Evolutionary conservation across 2,113 vertebrate genomes (phyloP), one percentile per base, ranked within the genome.

Genomic region (Heptranchias perlo): DNA sequence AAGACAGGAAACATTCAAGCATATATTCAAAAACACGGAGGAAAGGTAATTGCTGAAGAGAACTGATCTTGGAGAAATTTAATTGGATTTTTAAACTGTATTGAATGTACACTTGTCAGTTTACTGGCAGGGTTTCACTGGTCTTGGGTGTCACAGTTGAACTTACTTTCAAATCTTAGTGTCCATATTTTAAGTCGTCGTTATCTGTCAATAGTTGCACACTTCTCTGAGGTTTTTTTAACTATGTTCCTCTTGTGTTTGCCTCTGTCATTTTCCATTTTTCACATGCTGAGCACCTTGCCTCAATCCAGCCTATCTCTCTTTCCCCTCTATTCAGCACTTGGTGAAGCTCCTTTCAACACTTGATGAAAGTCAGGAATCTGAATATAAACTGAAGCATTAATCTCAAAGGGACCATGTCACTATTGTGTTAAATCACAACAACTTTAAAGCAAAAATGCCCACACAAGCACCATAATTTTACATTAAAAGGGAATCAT

Each of bases 1-100:
- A 97, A 98, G 96, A 97, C 96, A 95, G 98, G 98, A 96, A 96
- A 98, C 97, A 97, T 99, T 92, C 98, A 98, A 97, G 96, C 96
- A 84, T 98, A 97, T 73, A n/a, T 97, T 96, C 97, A 98, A 96
- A 98, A 97, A 96, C 97, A 97, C 6, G 58, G 96, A 97, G 97
- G 98, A 96, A 98, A 97, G 93, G 99, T 99, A 97, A 98, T 97
- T 49, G 93, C 35, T n/a, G 28, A 96, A 58, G 28, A n/a, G 52
- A n/a, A 93, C 61, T 62, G 52, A 91, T 61, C 13, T 61, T 91
- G 13, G 87, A n/a, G 58, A 62, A 87, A 87, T 87, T 1, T 54
- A 28, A 28, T 87, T 3, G 10, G 49, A 52, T 87, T 28, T 87
- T 87, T 52, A 52, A 39, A 62, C n/a, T 3, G 7, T 39, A 62